Conservation (phyloP, 2,113 vertebrate species). For the Grammomys surdaster region DNA sequence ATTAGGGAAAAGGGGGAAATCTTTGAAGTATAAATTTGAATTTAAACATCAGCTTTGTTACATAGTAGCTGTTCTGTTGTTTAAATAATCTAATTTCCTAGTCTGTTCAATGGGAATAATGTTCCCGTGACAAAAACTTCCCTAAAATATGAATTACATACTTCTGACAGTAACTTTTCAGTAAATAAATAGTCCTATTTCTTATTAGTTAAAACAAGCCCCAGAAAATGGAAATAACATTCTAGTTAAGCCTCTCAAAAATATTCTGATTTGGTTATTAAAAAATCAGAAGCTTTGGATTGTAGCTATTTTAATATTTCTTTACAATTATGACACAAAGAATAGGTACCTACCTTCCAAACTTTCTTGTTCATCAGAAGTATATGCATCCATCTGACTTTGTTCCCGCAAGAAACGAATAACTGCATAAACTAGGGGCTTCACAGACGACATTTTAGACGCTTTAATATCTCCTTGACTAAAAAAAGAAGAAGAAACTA, state of each 20-base stretch:
- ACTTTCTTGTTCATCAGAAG: constrained; percentile 98
- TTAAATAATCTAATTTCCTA: constrained; percentile 40
- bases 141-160: neutral
- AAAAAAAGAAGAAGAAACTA: constrained; percentile 76
- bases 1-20: constrained; percentile 18
- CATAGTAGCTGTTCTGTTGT: neutral
- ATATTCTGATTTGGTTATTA: constrained; percentile 52
- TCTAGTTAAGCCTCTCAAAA: constrained; percentile 28
- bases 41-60: constrained; percentile 53
- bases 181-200: constrained; percentile 5
- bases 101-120: constrained; percentile 1
- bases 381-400: constrained; percentile 93
- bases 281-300: neutral
- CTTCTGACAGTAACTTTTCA: constrained; percentile 35
- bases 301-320: constrained; percentile 30
- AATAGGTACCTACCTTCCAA: constrained; percentile 92
- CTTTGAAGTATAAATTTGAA: constrained; percentile 25
- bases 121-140: constrained; percentile 4
- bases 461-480: constrained; percentile 68
- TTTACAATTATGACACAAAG: constrained; percentile 44
- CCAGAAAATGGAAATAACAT: constrained; percentile 37
- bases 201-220: constrained; percentile 44
- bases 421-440: constrained; percentile 95
- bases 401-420: constrained; percentile 98
- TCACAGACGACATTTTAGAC: constrained; percentile 95